These are phyloP conservation scores for Scopus umbretta DNA, from an alignment of 2,113 vertebrate genomes.

Conservation along the genomic window DNA sequence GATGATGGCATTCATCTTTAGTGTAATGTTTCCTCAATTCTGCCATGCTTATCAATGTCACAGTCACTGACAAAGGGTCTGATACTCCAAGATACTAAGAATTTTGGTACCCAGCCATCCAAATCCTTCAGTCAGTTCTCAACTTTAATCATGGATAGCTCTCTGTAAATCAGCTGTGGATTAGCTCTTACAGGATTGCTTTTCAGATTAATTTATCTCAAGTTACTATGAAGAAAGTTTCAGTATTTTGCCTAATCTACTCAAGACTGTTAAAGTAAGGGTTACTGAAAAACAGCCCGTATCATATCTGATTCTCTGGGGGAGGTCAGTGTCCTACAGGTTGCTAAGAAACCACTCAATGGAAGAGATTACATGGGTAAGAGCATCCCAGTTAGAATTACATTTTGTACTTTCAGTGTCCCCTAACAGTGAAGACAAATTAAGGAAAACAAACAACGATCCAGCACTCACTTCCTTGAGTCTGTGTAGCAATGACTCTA, in stretches of 20 bases:
- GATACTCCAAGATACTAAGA: not conserved
- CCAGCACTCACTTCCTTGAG: not conserved
- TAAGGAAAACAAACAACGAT: not conserved
- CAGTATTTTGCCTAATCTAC: not conserved
- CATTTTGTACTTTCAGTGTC: not conserved
- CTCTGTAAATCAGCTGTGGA: not conserved
- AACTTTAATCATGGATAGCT: not conserved
- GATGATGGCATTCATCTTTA: not conserved
- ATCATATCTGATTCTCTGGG: not conserved
- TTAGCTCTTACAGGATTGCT: not conserved
- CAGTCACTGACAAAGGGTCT: not conserved
- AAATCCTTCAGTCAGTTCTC: not conserved
- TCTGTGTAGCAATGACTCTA: not conserved
- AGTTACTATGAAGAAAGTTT: not conserved
- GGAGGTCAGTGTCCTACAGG: not conserved
- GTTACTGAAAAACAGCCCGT: not conserved
- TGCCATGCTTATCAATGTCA: not conserved
- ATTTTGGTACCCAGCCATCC: not conserved
- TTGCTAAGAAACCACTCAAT: not conserved
- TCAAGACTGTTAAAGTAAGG: not conserved
- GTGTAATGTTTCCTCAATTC: not conserved
- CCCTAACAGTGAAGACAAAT: not conserved
- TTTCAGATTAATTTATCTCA: not conserved
- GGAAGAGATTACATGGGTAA: not conserved
- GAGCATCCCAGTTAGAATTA: not conserved